phyloP scores from a whole-genome alignment of 2,888 invertebrate species.

The Brachynemurus nebulosus region DNA sequence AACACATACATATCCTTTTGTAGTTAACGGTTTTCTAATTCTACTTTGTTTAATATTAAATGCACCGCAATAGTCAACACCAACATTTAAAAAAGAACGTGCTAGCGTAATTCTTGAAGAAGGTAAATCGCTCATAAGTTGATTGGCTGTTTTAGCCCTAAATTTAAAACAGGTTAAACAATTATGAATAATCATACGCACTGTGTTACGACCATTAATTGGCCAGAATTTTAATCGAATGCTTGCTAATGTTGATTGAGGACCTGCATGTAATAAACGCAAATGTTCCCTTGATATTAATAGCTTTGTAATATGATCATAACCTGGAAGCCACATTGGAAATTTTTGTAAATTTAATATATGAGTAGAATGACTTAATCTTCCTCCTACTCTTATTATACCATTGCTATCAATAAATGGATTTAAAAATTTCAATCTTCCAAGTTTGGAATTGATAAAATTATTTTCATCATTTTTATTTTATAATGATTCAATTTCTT shows the following conservation, averaged over 20 bases:
- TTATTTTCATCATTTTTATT: neutral
- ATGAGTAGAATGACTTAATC: neutral
- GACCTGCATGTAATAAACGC: neutral
- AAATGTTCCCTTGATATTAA: neutral
- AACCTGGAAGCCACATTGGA: neutral
- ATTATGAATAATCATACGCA: neutral
- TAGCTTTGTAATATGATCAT: constrained; percentile 1
- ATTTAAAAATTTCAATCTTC: neutral
- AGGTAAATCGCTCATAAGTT: constrained; percentile 1
- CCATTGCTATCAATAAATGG: neutral
- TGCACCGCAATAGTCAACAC: neutral
- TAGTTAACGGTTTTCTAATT: neutral
- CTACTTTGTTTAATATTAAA: neutral
- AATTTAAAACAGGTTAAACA: neutral
- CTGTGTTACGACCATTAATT: neutral
- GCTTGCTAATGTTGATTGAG: neutral
- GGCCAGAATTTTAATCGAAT: neutral
- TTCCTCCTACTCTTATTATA: neutral
- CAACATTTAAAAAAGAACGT: neutral
- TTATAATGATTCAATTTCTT: neutral
- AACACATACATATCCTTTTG: constrained; percentile 8
- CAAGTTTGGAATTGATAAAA: neutral
- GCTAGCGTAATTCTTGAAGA: neutral
- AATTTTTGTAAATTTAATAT: neutral
- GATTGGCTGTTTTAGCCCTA: neutral